These are phyloP conservation scores for Oreohelix idahoensis DNA, from an alignment of 1,140 invertebrate species.

Conservation along the genomic window DNA sequence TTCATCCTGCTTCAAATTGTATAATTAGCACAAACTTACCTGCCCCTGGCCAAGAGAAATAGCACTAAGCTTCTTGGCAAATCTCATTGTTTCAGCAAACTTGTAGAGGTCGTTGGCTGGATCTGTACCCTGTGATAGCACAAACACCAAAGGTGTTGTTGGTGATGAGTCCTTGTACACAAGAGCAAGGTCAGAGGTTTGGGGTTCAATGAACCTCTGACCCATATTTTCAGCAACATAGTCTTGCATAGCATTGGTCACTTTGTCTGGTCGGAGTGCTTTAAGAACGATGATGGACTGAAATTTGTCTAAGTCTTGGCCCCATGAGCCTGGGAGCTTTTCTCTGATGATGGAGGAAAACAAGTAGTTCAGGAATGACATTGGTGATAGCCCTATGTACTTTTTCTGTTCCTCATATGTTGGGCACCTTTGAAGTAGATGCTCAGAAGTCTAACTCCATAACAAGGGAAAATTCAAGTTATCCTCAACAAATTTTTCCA, in stretches of 20 bases:
- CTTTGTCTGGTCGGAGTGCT: slow-evolving; percentile 77
- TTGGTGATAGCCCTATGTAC: too few species aligned
- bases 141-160: slow-evolving; percentile 73
- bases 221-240: slow-evolving; percentile 71
- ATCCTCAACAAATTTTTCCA: too few species aligned
- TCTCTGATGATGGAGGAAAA: too few species aligned
- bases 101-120: slow-evolving; percentile 74
- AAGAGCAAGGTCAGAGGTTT: slow-evolving; percentile 70
- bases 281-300: slow-evolving; percentile 74
- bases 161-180: slow-evolving; percentile 74
- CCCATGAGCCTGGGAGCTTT: slow-evolving; percentile 74
- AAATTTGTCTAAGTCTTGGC: slow-evolving; percentile 75
- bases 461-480: too few species aligned
- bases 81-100: slow-evolving; percentile 75
- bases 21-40: too few species aligned
- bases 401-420: too few species aligned
- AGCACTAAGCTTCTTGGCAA: slow-evolving; percentile 73
- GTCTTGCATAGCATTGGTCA: slow-evolving; percentile 74
- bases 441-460: too few species aligned
- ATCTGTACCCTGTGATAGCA: slow-evolving; percentile 73
- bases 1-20: too few species aligned
- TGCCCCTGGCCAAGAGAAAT: slow-evolving; percentile 74
- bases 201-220: slow-evolving; percentile 73
- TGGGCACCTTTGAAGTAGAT: too few species aligned
- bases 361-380: too few species aligned